phyloP scores from a whole-genome alignment of 2,797 vertebrate genomes.

The Adrianichthys oophorus region DNA sequence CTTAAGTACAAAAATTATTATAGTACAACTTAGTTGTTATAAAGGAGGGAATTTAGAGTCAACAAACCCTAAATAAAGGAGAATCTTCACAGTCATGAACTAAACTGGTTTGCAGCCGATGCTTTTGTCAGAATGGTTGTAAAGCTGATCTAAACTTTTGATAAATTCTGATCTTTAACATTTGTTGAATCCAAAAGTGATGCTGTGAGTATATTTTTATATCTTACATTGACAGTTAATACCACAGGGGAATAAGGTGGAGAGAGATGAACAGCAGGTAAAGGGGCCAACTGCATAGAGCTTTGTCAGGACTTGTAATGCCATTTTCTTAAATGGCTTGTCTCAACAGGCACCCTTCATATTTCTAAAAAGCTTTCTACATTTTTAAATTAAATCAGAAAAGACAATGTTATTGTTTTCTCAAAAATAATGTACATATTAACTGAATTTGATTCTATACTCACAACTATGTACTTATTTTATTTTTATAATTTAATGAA shows the following conservation, averaged over 20 bases:
- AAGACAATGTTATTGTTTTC: not conserved
- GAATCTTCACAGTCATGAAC: too few relatives aligned
- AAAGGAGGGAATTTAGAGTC: too few relatives aligned
- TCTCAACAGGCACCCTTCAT: slow-evolving; percentile 64
- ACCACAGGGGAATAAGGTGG: slow-evolving; percentile 40
- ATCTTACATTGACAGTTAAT: slow-evolving; percentile 44
- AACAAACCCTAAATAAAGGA: too few relatives aligned
- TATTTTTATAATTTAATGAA: too few relatives aligned
- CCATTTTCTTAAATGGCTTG: slow-evolving; percentile 62
- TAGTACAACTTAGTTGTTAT: too few relatives aligned
- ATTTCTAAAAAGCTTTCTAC: slow-evolving; percentile 28
- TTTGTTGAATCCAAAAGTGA: slow-evolving; percentile 41
- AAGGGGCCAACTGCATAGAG: slow-evolving; percentile 53
- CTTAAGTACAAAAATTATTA: too few relatives aligned
- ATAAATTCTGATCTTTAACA: slow-evolving; percentile 44
- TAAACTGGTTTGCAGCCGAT: too few relatives aligned
- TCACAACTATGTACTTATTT: too few relatives aligned
- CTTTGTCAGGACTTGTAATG: slow-evolving; percentile 72
- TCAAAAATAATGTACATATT: not conserved
- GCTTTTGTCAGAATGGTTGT: slow-evolving; percentile 13
- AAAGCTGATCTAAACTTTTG: slow-evolving; percentile 1
- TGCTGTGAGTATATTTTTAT: slow-evolving; percentile 2
- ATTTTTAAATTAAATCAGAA: slow-evolving; percentile 50
- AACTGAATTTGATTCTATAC: not conserved
- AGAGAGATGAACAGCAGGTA: slow-evolving; percentile 33